phyloP scores from a whole-genome alignment of 2,797 vertebrate genomes.

The Valencia hispanica region DNA sequence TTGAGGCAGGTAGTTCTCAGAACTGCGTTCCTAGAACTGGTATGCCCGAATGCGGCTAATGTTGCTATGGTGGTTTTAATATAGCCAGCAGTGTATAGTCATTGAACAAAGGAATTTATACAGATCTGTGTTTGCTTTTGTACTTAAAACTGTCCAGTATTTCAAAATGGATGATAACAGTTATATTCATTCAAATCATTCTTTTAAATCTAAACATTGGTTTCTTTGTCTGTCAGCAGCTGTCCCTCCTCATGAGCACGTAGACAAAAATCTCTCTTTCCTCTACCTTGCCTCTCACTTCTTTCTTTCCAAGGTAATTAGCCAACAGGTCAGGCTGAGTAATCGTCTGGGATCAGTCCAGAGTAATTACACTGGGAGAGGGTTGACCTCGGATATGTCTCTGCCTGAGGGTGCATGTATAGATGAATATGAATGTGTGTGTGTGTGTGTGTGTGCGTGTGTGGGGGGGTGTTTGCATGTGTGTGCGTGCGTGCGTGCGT shows the following conservation, averaged over 20 bases:
- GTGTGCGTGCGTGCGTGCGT: not conserved
- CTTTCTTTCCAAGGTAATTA: slow-evolving; percentile 53
- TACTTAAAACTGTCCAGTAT: not conserved
- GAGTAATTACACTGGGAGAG: slow-evolving; percentile 64
- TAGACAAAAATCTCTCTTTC: slow-evolving; percentile 17
- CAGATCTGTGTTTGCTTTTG: not conserved
- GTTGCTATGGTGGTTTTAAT: not conserved
- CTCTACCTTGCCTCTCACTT: slow-evolving; percentile 19
- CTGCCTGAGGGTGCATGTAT: slow-evolving; percentile 39
- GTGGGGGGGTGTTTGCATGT: slow-evolving; percentile 3
- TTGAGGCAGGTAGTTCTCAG: too few relatives aligned
- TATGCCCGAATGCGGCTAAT: too few relatives aligned
- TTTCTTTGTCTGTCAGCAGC: slow-evolving; percentile 18
- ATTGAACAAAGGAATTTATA: not conserved
- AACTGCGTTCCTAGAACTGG: too few relatives aligned
- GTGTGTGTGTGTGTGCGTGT: slow-evolving; percentile 13
- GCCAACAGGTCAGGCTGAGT: slow-evolving; percentile 58
- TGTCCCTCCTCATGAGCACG: slow-evolving; percentile 6
- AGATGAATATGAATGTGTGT: slow-evolving; percentile 24
- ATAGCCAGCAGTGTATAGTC: not conserved
- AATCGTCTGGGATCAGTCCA: slow-evolving; percentile 65
- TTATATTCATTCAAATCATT: not conserved
- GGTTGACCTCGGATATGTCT: slow-evolving; percentile 59
- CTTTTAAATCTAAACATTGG: not conserved
- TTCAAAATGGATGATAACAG: not conserved